Base-by-base conservation (phyloP, 2,888 invertebrate genomes). In the Labia minor region DNA sequence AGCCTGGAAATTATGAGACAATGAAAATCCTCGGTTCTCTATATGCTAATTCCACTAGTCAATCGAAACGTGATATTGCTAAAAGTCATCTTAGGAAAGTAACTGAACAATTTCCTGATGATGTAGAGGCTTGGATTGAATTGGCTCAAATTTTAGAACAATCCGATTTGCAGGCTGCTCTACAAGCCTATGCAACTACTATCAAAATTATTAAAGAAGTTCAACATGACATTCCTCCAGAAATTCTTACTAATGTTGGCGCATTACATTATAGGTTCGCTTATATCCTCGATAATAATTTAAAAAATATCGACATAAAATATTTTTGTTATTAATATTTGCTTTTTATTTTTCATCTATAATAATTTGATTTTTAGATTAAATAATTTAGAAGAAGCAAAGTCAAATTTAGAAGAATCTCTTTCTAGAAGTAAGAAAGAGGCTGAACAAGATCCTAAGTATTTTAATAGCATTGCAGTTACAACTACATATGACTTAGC, bases 111-210 rank as follows among this genome's bases (percentile, higher is more conserved):
- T 95, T 93, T 77, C 95, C 97, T 0, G 97, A 99, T 73, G 99
- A 99, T 77, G 93, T 98, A 1, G 99, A 99, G 77, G 98, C 97
- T 0, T 98, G 97, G 97, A 97, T 99, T 72, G 98, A 99, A 77
- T 79, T 98, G 71, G 99, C 99, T 0, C 98, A 99, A 81, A 95
- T 99, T 76, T 82, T 98, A 70, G 98, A 99, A 76, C 94, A 96
- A 75, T 90, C 90, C 72, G 98, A 99, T 81, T 82, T 94, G 67
- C 80, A 89, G 80, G 90, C 88, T 63, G 92, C 98, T 0, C 80
- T 99, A 37, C 87, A 88, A 73, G 95, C 96, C 0, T 99, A 99
- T 76, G 91, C 87, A 65, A 96, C 92, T 21, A 97, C 97, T 1
- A 94, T 92, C 71, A 88, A 88, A 74, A 91, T 99, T 69, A 81